Conservation (phyloP, 2,113 vertebrate genomes). For the Charadrius vociferus region DNA sequence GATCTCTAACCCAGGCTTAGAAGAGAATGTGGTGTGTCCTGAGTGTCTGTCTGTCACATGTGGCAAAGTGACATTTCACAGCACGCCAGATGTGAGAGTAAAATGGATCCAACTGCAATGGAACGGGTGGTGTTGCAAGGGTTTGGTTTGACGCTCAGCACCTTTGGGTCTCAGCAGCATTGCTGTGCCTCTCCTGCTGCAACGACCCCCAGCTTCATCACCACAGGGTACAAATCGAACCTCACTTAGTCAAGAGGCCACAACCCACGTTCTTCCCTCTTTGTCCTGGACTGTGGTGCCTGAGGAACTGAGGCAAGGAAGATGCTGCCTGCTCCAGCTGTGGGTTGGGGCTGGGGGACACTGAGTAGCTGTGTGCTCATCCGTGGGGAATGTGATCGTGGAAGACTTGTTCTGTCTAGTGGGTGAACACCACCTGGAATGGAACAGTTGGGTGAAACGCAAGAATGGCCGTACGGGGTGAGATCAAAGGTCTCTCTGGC, state of each 20-base stretch:
- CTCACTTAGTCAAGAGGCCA: background rate
- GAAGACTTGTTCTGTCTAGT: background rate
- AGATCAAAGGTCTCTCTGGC: background rate
- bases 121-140: background rate
- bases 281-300: background rate
- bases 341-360: background rate
- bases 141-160: background rate
- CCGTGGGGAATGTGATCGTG: fast-evolving
- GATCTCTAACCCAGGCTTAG: no score
- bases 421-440: background rate
- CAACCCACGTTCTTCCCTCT: background rate
- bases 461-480: background rate
- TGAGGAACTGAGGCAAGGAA: background rate
- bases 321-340: background rate
- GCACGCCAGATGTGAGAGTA: no score
- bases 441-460: background rate
- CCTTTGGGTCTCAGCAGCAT: background rate
- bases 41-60: no score
- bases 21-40: no score
- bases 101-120: no score
- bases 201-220: background rate
- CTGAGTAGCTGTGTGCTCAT: background rate
- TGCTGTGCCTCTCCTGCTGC: background rate
- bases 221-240: background rate
- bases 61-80: no score